phyloP scores from a whole-genome alignment of 1,140 invertebrate species.

The Aphaenogaster ashmeadi region DNA sequence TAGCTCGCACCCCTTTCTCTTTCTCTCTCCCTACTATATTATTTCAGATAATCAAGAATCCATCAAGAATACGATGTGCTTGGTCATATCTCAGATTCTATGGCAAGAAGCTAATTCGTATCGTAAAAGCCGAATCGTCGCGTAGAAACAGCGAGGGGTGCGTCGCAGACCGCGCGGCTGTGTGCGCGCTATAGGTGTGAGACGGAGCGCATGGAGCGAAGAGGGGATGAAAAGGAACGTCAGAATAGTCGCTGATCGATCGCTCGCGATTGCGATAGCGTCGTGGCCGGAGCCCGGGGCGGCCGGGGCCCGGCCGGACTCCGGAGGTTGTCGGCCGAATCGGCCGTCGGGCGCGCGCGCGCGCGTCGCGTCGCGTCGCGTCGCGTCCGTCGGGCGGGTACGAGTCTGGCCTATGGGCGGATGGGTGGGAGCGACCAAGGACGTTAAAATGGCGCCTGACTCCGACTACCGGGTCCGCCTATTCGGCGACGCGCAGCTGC shows the following conservation, averaged over 20 bases:
- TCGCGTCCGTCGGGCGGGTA: slow-evolving; percentile 49
- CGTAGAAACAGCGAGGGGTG: background rate
- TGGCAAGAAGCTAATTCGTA: background rate
- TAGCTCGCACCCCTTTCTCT: background rate
- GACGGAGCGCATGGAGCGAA: background rate
- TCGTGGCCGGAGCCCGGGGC: background rate
- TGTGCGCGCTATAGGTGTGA: background rate
- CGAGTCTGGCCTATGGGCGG: slow-evolving; percentile 66
- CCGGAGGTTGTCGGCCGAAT: slow-evolving; percentile 46
- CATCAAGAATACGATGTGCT: background rate
- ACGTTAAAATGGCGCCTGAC: slow-evolving; percentile 70
- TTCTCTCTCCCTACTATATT: background rate
- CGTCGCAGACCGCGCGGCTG: background rate
- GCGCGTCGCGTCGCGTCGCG: slow-evolving; percentile 44
- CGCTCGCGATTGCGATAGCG: slow-evolving; percentile 58
- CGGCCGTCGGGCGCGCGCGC: slow-evolving; percentile 16
- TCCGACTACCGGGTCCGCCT: slow-evolving; percentile 34
- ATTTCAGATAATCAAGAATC: background rate
- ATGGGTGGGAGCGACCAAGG: slow-evolving; percentile 12
- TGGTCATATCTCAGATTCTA: background rate
- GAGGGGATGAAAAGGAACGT: slow-evolving; percentile 19
- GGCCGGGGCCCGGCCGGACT: no score
- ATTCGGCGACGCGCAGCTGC: slow-evolving; percentile 63
- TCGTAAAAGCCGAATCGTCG: background rate
- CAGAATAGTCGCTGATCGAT: slow-evolving; percentile 65